Percentiles rank a stretch among this genome's conserved stretches.
Evolutionary conservation across 2,888 invertebrate species (phyloP).

Genomic region (Andricus quercusramuli): DNA sequence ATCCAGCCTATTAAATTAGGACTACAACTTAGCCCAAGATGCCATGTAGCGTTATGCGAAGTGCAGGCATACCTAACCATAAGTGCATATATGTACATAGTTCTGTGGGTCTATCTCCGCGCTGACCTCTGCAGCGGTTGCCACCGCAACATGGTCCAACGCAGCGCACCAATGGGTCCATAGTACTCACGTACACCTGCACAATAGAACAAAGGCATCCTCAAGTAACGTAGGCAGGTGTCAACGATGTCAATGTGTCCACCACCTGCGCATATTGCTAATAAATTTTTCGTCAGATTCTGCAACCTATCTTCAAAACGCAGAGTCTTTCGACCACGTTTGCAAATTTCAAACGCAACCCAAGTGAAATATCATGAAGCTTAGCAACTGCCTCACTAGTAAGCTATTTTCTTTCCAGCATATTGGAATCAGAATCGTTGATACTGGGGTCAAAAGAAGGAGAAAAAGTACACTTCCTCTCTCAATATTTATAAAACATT

Average conservation of each 20-base stretch:
- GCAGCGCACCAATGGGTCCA: slow-evolving; percentile 61
- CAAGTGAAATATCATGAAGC: slow-evolving; percentile 24
- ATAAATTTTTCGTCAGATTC: slow-evolving; percentile 67
- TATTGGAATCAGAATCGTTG: not conserved
- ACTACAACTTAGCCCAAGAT: slow-evolving; percentile 17
- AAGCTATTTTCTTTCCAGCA: slow-evolving; percentile 6
- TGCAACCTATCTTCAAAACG: slow-evolving; percentile 51
- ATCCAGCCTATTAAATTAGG: slow-evolving; percentile 24
- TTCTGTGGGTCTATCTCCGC: slow-evolving; percentile 59
- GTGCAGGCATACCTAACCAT: slow-evolving; percentile 62
- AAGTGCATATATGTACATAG: slow-evolving; percentile 56
- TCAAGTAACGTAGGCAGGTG: slow-evolving; percentile 1
- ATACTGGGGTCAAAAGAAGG: no score
- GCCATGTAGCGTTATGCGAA: slow-evolving; percentile 45
- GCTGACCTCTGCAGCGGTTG: slow-evolving; percentile 62
- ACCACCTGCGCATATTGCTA: slow-evolving; percentile 51
- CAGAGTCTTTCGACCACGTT: slow-evolving; percentile 26
- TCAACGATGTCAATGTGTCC: slow-evolving; percentile 45
- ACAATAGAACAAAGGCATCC: not conserved
- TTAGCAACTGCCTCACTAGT: not conserved
- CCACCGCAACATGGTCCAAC: slow-evolving; percentile 69
- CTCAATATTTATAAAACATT: not conserved
- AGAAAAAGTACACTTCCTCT: not conserved
- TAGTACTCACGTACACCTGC: slow-evolving; percentile 47
- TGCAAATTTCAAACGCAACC: slow-evolving; percentile 14